Base-by-base conservation (phyloP, 2,797 vertebrate species). In the Fringilla coelebs region DNA sequence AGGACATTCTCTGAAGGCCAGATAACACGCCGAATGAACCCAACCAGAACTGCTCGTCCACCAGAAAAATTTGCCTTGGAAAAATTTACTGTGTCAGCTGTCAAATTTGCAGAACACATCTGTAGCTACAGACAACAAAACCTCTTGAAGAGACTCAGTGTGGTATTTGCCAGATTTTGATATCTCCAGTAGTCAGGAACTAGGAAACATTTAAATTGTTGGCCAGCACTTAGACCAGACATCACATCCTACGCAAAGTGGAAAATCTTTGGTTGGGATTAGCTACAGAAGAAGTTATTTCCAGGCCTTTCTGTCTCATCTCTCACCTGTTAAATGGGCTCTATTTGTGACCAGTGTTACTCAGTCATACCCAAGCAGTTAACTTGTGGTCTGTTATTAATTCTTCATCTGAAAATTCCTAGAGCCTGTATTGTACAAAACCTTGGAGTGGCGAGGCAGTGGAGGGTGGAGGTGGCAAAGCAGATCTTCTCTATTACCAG, bases 21-120 rank as follows among this genome's bases (percentile, higher is more conserved):
- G 71, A 96, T 98, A 41, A 88, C 98, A 16, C 98, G 99, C 76
- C 98, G 99, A 57, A 96, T 95, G 52, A 99, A 99, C 96, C 99
- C 99, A 3, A 98, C 98, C 17, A 98, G 99, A 61, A 99, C 98
- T 16, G 99, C 99, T 11, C 98, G 99, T 36, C 99, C 99, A 10
- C 99, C 98, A 0, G 99, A 99, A 96, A 99, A 99, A 74, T 99
- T 99, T 94, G 99, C 97, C 3, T 96, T 99, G 84, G 99, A 99
- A 95, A 98, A 98, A 75, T 98, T 98, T 79, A 97, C 97, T 1
- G 88, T 97, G 65, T 98, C 98, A 0, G 63, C 97, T 6, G 26
- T 96, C 26, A 97, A 93, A 85, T 97, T 97, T 85, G 97, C 97
- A 40, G 98, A 98, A 78, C 97, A 97, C 7, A 86, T 98, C 26